Base-by-base conservation (phyloP, 2,113 vertebrate genomes). In the Perognathus longimembris region DNA sequence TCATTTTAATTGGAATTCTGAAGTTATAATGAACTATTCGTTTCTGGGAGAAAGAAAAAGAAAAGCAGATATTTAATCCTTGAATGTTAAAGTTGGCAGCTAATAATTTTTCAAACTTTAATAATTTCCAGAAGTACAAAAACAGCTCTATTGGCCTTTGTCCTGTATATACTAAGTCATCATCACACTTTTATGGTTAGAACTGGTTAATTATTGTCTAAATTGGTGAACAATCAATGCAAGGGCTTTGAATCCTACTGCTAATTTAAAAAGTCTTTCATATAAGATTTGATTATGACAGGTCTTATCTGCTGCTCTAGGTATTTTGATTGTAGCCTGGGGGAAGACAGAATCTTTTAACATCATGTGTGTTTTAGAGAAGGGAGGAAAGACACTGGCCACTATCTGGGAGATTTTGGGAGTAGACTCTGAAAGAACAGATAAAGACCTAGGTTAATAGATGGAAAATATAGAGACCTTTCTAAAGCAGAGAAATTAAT, bases 1-100 rank as follows among this genome's bases (percentile, higher is more conserved):
- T 97, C 96, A 94, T 94, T 93, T 95, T 96, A 95, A 97, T 96
- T 94, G 95, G 90, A 92, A 92, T 92, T 93, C 83, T 94, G 92
- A 96, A 90, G 92, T 89, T 95, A 95, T 94, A 96, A 97, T 94
- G 93, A 95, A 96, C 94, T 91, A 92, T 71, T 96, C 76, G 85
- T 92, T 95, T 94, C 90, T 80, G 70, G 92, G 90, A 89, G 76
- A 85, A 94, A 78, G 90, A 63, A 88, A 88, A 82, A 74, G 50
- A 90, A 95, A 91, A 77, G 20, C 59, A 67, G 92, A 42, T 88
- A 85, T 96, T 96, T 88, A 96, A 71, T 87, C 86, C 22, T 21
- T 45, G 50, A 95, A 96, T 85, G 88, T 88, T 92, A 96, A 88
- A 77, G 66, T 81, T 95, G 92, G 59, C 93, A 95, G 84, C 85